These are phyloP conservation scores for Pecten maximus DNA, from an alignment of 2,888 invertebrate genomes.

Conservation along the genomic window DNA sequence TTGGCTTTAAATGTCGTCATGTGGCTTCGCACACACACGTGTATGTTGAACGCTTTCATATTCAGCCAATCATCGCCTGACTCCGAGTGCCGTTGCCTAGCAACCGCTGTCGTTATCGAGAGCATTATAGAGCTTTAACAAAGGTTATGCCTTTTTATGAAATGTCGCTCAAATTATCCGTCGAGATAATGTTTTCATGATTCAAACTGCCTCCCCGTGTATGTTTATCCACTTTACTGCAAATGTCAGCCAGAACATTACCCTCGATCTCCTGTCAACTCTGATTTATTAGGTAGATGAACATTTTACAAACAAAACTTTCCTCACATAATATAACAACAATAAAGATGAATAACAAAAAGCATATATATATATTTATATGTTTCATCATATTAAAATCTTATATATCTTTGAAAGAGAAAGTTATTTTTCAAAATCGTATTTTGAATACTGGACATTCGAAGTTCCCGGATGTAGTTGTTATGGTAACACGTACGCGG, in stretches of 20 bases:
- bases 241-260: neutral
- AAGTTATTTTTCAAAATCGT: too few species aligned
- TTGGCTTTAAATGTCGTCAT: constrained; percentile 10
- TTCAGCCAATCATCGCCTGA: neutral
- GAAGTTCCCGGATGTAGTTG: neutral
- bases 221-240: neutral
- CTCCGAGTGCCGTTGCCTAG: neutral
- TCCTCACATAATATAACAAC: neutral
- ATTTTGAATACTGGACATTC: neutral
- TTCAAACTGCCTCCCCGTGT: neutral
- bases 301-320: neutral
- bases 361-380: neutral
- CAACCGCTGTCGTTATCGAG: neutral
- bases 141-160: constrained; percentile 28
- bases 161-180: constrained; percentile 33
- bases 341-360: neutral
- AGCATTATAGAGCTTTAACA: neutral
- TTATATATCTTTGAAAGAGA: too few species aligned
- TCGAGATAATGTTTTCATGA: constrained; percentile 11
- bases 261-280: neutral
- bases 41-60: neutral
- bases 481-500: neutral
- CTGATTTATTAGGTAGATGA: neutral
- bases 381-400: neutral
- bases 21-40: constrained; percentile 17